phyloP scores from a whole-genome alignment of 2,797 vertebrate species.

The Triplophysa bombifrons region DNA sequence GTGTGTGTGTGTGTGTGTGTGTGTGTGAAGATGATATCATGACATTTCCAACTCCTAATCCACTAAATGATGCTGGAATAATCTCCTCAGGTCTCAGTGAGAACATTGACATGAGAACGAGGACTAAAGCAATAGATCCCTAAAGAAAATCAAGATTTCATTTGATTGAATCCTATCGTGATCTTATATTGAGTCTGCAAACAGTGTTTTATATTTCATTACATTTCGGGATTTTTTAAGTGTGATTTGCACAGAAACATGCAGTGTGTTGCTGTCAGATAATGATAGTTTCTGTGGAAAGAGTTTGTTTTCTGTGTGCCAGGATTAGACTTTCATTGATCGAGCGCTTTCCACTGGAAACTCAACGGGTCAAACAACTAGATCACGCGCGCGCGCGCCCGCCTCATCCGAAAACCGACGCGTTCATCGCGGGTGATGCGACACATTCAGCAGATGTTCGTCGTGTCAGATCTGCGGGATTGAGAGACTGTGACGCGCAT shows the following conservation, averaged over 20 bases:
- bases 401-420: too few relatives aligned
- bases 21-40: neutral
- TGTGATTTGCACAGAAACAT: too few relatives aligned
- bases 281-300: neutral
- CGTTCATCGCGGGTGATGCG: too few relatives aligned
- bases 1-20: conserved; percentile 21
- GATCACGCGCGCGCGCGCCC: too few relatives aligned
- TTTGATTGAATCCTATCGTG: too few relatives aligned
- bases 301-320: neutral
- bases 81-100: neutral
- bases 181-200: too few relatives aligned
- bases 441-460: neutral
- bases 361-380: neutral
- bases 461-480: neutral
- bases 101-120: too few relatives aligned
- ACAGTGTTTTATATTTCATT: too few relatives aligned
- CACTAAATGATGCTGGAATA: conserved; percentile 49
- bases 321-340: neutral
- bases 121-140: too few relatives aligned
- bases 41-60: conserved; percentile 44
- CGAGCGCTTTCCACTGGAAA: conserved; percentile 18
- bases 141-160: too few relatives aligned
- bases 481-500: conserved; percentile 4
- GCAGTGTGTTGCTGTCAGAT: neutral
- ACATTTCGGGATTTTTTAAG: too few relatives aligned